Conservation (phyloP, 2,113 vertebrate genomes). For the Tupaia tana region DNA sequence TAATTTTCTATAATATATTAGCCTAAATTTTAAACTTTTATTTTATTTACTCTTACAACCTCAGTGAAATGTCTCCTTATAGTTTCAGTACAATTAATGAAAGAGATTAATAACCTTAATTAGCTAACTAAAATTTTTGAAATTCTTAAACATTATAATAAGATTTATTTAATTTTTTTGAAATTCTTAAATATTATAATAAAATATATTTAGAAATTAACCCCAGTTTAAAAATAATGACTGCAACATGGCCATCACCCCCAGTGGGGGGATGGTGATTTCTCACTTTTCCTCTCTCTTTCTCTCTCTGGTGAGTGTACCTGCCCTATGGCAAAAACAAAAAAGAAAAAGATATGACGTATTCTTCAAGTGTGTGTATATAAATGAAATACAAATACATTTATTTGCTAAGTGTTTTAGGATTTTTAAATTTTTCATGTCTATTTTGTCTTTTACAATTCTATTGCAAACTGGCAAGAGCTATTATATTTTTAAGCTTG, state of each 20-base stretch:
- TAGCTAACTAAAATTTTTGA: neutral
- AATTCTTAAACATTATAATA: neutral
- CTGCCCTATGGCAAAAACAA: no score
- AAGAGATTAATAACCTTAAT: neutral
- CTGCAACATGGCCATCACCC: no score
- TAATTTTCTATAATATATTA: neutral
- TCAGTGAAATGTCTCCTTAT: neutral
- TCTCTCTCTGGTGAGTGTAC: no score
- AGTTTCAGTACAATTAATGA: neutral
- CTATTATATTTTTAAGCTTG: neutral
- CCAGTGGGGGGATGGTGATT: no score
- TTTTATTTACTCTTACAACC: neutral
- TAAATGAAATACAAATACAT: neutral
- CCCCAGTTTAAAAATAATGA: neutral
- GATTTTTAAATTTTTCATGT: neutral
- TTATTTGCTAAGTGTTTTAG: no score
- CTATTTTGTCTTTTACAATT: neutral
- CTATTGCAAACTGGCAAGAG: neutral
- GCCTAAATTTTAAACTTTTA: neutral
- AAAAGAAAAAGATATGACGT: no score
- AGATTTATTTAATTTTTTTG: neutral
- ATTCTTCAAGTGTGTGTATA: neutral
- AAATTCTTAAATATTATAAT: neutral
- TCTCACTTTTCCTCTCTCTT: no score
- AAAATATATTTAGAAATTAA: neutral